Evolutionary conservation across 2,888 invertebrate genomes (phyloP), one percentile per base, ranked within the genome.

Genomic region (Conchocele bisecta): DNA sequence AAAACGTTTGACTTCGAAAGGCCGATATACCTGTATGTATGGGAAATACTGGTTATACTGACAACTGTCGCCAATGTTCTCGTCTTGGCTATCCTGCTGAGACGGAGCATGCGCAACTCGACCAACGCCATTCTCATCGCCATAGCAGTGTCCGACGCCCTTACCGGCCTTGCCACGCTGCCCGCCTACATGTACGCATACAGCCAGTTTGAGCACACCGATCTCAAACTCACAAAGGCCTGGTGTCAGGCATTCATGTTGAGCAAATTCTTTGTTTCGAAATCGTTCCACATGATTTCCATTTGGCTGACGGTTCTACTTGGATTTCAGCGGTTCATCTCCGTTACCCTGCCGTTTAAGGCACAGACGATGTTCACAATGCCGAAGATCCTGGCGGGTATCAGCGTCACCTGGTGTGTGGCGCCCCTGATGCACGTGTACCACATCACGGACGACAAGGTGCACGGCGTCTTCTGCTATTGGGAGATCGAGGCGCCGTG

Each of bases 271-370:
- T 71, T 65, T 28, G 20, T 77, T 7, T 60, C 69, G 13, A 64
- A 69, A 15, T 64, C 65, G 11, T 72, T 77, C 33, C 74, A 77
- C 53, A 75, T 73, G 5, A 66, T 69, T 24, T 80, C 80, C 20
- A 66, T 72, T 31, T 80, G 77, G 77, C 56, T 75, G 15, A 80
- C 80, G n/a, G 72, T 70, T 2, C 31, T 70, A 3, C 59, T 80
- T 1, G 80, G 75, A 3, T 39, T 80, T 15, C 80, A 80, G n/a
- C 51, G 80, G 9, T 67, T 64, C 28, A 44, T 80, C 9, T 70
- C 67, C 4, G 73, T 80, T 3, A 57, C 63, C 13, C 68, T 56
- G 39, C 80, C 71, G n/a, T 65, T 65, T 20, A 26, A 46, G 42
- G 60, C 59, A n/a, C 58, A 65, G 35, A 13, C 33, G 2, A 33